phyloP scores from a whole-genome alignment of 1,140 invertebrate species.

The Drosophila micromelanica region DNA sequence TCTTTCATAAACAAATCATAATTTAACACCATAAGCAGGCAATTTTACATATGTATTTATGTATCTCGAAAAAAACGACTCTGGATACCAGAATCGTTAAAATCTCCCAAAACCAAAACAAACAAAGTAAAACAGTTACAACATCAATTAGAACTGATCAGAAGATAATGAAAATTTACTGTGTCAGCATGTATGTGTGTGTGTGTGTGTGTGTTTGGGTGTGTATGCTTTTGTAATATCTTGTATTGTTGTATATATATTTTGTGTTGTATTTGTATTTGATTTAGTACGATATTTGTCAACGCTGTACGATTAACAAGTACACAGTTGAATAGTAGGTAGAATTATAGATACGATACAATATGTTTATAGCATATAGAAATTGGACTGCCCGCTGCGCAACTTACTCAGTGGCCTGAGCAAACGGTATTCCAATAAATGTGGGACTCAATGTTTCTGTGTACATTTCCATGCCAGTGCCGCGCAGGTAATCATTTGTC shows the following conservation, averaged over 20 bases:
- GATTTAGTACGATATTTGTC: slow-evolving; percentile 53
- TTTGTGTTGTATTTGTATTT: slow-evolving; percentile 35
- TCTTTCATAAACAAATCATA: slow-evolving; percentile 51
- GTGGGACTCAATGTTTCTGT: slow-evolving; percentile 98
- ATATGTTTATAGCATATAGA: slow-evolving; percentile 64
- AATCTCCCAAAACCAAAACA: slow-evolving; percentile 45
- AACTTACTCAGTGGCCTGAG: slow-evolving; percentile 99
- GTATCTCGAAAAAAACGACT: slow-evolving; percentile 50
- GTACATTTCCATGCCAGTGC: slow-evolving; percentile 99
- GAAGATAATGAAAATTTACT: slow-evolving; percentile 56
- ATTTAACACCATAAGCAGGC: slow-evolving; percentile 64
- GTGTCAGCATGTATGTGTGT: slow-evolving; percentile 11
- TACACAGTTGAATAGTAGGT: slow-evolving; percentile 70
- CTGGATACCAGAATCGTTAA: slow-evolving; percentile 32
- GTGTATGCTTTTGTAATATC: slow-evolving; percentile 18
- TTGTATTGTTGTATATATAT: slow-evolving; percentile 22
- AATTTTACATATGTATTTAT: slow-evolving; percentile 62
- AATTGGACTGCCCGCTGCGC: slow-evolving; percentile 77
- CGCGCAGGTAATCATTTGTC: slow-evolving; percentile 99
- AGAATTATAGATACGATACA: slow-evolving; percentile 53
- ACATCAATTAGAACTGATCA: slow-evolving; percentile 76
- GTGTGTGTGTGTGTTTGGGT: slow-evolving; percentile 18
- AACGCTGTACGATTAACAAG: slow-evolving; percentile 80
- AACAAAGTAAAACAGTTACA: slow-evolving; percentile 60
- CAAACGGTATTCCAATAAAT: slow-evolving; percentile 99